Conservation (phyloP, 2,888 invertebrate genomes). For the Pemphredon lugubris region DNA sequence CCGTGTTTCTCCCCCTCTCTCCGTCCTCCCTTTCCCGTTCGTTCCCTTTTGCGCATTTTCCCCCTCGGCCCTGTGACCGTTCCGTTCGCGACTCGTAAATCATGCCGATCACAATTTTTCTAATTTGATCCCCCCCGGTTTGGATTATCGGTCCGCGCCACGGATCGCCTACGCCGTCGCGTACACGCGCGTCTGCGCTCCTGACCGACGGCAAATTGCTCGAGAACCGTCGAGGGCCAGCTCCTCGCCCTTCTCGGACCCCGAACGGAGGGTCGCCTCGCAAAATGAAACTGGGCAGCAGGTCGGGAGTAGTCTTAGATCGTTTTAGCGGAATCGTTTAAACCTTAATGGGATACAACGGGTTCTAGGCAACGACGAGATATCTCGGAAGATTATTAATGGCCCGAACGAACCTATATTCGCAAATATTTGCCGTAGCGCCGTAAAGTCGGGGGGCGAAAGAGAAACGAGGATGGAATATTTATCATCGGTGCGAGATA, state of each 20-base stretch:
- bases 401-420: too few species aligned
- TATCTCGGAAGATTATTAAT: not conserved
- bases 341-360: not conserved
- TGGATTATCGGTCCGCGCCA: conserved; percentile 52
- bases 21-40: conserved; percentile 39
- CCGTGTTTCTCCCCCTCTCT: conserved; percentile 29
- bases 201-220: conserved; percentile 31
- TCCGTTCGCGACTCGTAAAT: conserved; percentile 57
- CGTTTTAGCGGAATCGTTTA: not conserved
- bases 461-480: too few species aligned
- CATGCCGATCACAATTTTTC: conserved; percentile 62
- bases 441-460: too few species aligned
- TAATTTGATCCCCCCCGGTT: conserved; percentile 51
- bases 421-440: too few species aligned
- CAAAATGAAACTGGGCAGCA: not conserved
- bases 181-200: conserved; percentile 25
- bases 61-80: conserved; percentile 18
- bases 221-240: not conserved
- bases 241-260: not conserved
- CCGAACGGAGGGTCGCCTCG: not conserved
- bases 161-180: conserved; percentile 24
- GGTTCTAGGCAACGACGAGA: not conserved
- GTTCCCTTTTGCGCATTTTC: conserved; percentile 21
- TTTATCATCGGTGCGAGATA: too few species aligned
- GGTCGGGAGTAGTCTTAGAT: not conserved